Conservation (phyloP, 2,797 vertebrate genomes). For the Hemitrygon akajei region DNA sequence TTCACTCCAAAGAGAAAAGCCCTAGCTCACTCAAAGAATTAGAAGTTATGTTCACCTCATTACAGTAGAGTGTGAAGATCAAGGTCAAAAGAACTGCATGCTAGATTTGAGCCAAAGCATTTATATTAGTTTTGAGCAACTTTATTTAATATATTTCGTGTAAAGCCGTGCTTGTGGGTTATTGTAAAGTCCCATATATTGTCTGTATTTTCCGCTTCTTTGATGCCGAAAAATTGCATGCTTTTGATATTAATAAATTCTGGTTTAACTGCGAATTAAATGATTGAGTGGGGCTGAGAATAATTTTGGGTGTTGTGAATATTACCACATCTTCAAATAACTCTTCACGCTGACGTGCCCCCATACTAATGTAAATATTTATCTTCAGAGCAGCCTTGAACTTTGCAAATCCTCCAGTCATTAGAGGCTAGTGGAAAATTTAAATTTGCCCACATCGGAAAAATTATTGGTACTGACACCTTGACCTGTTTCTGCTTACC, state of each 20-base stretch:
- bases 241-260: background rate
- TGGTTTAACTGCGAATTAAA: background rate
- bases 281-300: background rate
- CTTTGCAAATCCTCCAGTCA: background rate
- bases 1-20: no score
- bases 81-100: background rate
- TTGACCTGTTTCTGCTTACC: background rate
- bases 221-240: background rate
- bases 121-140: background rate
- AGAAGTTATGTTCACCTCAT: background rate
- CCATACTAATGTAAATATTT: background rate
- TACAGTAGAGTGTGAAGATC: background rate
- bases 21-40: no score
- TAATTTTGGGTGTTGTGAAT: background rate
- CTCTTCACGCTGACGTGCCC: background rate
- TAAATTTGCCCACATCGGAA: background rate
- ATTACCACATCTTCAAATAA: background rate
- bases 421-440: background rate
- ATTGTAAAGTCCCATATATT: background rate
- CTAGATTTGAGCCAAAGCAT: background rate
- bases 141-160: background rate
- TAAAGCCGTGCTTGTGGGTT: background rate
- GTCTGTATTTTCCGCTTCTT: background rate
- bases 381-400: background rate
- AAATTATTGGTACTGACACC: background rate